These are phyloP conservation scores for Andrena minutula DNA, from an alignment of 2,888 invertebrate genomes.

Conservation along the genomic window DNA sequence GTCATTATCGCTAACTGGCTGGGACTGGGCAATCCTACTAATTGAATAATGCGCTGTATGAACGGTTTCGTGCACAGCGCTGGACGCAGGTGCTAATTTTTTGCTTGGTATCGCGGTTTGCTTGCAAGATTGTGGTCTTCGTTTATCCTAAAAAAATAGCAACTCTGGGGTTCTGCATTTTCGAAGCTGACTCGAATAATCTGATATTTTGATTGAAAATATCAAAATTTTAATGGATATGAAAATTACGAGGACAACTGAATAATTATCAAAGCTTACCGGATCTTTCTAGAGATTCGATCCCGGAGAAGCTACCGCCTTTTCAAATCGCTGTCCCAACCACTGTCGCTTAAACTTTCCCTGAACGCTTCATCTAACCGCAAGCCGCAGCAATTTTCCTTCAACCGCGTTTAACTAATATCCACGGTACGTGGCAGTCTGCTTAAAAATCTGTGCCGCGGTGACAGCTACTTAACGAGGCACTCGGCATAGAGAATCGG, in stretches of 20 bases:
- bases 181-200: background rate
- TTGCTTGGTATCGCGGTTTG: background rate
- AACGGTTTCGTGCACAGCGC: background rate
- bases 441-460: background rate
- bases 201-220: background rate
- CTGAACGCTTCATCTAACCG: constrained; percentile 1
- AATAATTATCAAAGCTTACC: too few species aligned
- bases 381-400: too few species aligned
- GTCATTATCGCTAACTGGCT: constrained; percentile 35
- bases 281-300: too few species aligned
- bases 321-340: background rate
- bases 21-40: background rate
- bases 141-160: too few species aligned
- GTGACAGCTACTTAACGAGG: constrained; percentile 34
- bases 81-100: constrained; percentile 13
- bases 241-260: too few species aligned
- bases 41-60: constrained; percentile 16
- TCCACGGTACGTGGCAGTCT: background rate
- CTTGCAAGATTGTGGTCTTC: background rate
- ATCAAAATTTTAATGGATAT: too few species aligned
- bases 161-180: background rate
- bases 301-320: too few species aligned
- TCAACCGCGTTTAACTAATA: background rate
- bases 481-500: constrained; percentile 6
- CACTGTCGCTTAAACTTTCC: background rate